Evolutionary conservation across 1,140 invertebrate genomes (phyloP).

Genomic region (Heliconius melpomene): DNA sequence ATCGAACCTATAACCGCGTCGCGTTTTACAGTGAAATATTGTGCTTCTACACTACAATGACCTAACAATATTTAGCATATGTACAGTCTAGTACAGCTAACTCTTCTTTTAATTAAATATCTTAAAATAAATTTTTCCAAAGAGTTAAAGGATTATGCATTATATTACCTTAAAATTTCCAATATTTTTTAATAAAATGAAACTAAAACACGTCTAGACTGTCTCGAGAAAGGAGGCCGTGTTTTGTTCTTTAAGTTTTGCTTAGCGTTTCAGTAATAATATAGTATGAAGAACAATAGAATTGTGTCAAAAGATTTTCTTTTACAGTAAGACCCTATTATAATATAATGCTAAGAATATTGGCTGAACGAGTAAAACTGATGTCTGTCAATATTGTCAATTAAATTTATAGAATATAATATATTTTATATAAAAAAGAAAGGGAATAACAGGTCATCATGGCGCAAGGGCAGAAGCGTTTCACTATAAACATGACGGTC

Average conservation of each 20-base stretch:
- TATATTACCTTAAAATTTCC: neutral
- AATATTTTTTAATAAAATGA: slow-evolving; percentile 3
- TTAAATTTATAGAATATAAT: too few species aligned
- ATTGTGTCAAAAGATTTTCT: neutral
- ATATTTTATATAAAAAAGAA: too few species aligned
- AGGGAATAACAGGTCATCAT: too few species aligned
- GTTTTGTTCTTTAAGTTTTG: neutral
- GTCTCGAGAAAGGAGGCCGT: neutral
- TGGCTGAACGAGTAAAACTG: too few species aligned
- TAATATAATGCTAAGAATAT: neutral
- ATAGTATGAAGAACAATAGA: neutral
- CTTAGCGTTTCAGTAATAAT: neutral
- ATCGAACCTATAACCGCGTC: too few species aligned
- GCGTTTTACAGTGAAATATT: too few species aligned
- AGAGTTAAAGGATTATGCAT: neutral
- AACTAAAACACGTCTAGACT: neutral
- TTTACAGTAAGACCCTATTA: neutral
- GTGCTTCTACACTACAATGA: too few species aligned
- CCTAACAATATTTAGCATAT: too few species aligned
- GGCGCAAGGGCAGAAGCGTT: too few species aligned
- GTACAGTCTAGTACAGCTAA: neutral
- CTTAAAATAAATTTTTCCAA: neutral
- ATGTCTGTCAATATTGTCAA: too few species aligned
- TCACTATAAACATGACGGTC: too few species aligned
- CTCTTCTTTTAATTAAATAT: neutral